A percentile compares a stretch with the other conserved stretches of the same genome.
These are phyloP conservation scores for Ceraclea dissimilis DNA, from an alignment of 2,888 invertebrate species.

Conservation along the genomic window DNA sequence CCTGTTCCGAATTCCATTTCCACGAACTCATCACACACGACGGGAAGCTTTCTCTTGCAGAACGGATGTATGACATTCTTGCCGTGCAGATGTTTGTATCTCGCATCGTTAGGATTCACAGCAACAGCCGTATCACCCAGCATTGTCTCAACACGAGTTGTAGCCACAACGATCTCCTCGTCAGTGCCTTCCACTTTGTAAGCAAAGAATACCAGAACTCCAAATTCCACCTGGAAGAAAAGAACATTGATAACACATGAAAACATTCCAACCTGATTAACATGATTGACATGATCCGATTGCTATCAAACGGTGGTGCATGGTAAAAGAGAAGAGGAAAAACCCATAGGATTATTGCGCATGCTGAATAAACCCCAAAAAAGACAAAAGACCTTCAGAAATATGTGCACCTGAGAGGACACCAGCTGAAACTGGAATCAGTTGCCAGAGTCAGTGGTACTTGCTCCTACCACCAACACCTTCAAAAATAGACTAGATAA, in stretches of 20 bases:
- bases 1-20: conserved; percentile 95
- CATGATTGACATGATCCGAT: not conserved
- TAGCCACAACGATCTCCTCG: conserved; percentile 88
- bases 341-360: no score
- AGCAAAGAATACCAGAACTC: conserved; percentile 85
- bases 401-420: no score
- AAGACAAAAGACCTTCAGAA: no score
- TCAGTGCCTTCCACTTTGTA: conserved; percentile 69
- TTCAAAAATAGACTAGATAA: no score
- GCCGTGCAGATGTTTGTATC: conserved; percentile 79
- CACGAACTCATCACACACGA: conserved; percentile 89
- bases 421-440: no score
- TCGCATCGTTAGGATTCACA: conserved; percentile 86
- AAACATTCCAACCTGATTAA: no score
- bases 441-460: no score
- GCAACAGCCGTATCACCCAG: conserved; percentile 95
- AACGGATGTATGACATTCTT: conserved; percentile 85
- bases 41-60: conserved; percentile 70
- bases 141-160: conserved; percentile 98
- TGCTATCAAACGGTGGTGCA: no score
- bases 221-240: conserved; percentile 71
- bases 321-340: no score
- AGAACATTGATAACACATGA: conserved; percentile 13
- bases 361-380: no score
- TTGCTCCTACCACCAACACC: no score